Evolutionary conservation across 2,113 vertebrate species (phyloP).

Genomic region (Galeopterus variegatus): DNA sequence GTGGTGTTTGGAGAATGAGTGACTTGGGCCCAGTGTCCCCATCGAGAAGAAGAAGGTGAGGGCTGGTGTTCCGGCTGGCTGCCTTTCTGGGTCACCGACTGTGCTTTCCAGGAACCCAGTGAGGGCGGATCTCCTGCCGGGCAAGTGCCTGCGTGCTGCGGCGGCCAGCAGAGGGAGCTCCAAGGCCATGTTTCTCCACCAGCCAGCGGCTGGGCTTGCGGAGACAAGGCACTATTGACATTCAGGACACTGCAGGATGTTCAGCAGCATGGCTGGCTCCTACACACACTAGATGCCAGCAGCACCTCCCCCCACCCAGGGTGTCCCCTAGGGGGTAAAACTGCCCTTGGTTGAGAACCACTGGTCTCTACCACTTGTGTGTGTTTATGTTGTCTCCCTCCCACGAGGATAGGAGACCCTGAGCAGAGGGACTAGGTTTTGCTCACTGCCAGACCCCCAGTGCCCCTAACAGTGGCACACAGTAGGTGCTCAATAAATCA

Average conservation of each 20-base stretch:
- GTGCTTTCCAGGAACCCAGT: neutral
- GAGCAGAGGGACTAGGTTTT: fast-evolving
- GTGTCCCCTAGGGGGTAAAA: neutral
- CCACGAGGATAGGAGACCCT: neutral
- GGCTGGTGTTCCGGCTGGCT: neutral
- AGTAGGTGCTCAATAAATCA: neutral
- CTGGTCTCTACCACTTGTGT: neutral
- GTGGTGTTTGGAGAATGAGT: fast-evolving
- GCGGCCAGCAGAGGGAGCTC: slow-evolving; percentile 79
- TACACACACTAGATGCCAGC: neutral
- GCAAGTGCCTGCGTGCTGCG: neutral
- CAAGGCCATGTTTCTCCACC: neutral
- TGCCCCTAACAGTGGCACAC: neutral
- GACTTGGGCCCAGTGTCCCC: neutral
- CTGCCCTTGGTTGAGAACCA: neutral
- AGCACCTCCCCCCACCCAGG: neutral
- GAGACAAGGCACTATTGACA: neutral
- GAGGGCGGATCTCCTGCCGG: fast-evolving
- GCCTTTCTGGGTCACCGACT: fast-evolving
- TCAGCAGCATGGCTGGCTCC: neutral
- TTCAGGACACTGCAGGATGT: fast-evolving
- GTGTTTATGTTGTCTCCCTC: neutral
- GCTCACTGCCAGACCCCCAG: neutral
- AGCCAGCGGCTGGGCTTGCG: neutral
- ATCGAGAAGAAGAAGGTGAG: neutral